Evolutionary conservation across 2,797 vertebrate species (phyloP), one percentile per base, ranked within the genome.

Genomic region (Liparis tanakae): DNA sequence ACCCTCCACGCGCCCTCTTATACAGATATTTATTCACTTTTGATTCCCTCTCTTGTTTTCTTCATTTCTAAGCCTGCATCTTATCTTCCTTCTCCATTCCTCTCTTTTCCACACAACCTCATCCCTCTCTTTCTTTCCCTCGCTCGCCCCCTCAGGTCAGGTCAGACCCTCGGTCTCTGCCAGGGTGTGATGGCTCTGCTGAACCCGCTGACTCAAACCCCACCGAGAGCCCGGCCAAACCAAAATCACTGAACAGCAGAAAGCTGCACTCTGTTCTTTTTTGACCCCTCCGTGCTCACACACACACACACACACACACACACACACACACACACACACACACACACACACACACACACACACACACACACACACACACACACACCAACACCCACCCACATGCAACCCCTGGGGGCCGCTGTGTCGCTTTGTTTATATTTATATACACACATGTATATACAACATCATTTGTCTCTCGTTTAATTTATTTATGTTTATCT

Each of bases 201-300:
- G 78, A 83, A 79, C 83, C 79, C 58, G 79, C 86, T 79, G 86
- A 90, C 76, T 91, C 81, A 83, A 84, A 83, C 4, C 67, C 80
- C 72, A 86, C 69, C 55, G 83, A 87, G 83, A 85, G 83, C 80
- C 76, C 79, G 72, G 84, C 85, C 86, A 91, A 91, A 92, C 87
- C 84, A 85, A 91, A 90, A 90, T 80, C 86, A 81, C 77, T 61
- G 65, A 90, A 87, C 84, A 87, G 82, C 76, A 88, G 74, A 88
- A 88, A 77, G 77, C 80, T 83, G 56, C 67, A 78, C 79, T 81
- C 72, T 74, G 70, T 77, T 78, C 79, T 78, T 56, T 46, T 50
- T 60, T 86, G 86, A 92, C 79, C 87, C 74, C 55, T 65, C 22
- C 0, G 4, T 10, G n/a, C 10, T 50, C 22, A 13, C 17, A 62